Percentiles rank a stretch among this genome's conserved stretches.
Evolutionary conservation across 2,113 vertebrate genomes (phyloP).

Genomic region (Pachypanchax playfairii): DNA sequence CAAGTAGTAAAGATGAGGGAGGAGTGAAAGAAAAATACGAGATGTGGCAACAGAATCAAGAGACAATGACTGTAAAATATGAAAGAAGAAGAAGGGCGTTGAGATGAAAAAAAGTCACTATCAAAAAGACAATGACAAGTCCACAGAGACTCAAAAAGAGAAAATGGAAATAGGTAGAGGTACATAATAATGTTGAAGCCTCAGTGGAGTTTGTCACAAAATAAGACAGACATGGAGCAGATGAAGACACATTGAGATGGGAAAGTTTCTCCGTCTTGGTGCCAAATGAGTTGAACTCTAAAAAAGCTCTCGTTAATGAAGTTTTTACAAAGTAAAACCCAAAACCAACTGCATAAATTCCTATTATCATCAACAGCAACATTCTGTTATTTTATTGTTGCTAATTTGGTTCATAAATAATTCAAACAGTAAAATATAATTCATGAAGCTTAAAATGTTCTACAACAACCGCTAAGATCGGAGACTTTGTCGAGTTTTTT

Average conservation of each 20-base stretch:
- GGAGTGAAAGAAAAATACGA: constrained; percentile 19
- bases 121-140: constrained; percentile 23
- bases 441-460: too few relatives aligned
- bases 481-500: too few relatives aligned
- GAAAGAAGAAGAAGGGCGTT: neutral
- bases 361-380: neutral
- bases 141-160: neutral
- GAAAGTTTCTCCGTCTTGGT: constrained; percentile 49
- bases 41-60: constrained; percentile 4
- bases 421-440: too few relatives aligned
- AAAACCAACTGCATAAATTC: constrained; percentile 2
- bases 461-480: too few relatives aligned
- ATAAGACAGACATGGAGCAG: constrained; percentile 9
- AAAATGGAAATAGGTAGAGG: constrained; percentile 9
- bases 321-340: constrained; percentile 19
- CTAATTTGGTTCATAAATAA: neutral
- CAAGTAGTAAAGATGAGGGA: constrained; percentile 7
- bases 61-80: constrained; percentile 8
- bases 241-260: constrained; percentile 39
- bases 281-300: constrained; percentile 51
- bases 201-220: constrained; percentile 23
- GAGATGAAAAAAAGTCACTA: constrained; percentile 18
- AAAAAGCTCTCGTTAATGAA: constrained; percentile 36
- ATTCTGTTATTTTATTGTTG: neutral
- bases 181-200: neutral